Evolutionary conservation across 2,797 vertebrate genomes (phyloP), one percentile per base, ranked within the genome.

Genomic region (Danio albolineatus): DNA sequence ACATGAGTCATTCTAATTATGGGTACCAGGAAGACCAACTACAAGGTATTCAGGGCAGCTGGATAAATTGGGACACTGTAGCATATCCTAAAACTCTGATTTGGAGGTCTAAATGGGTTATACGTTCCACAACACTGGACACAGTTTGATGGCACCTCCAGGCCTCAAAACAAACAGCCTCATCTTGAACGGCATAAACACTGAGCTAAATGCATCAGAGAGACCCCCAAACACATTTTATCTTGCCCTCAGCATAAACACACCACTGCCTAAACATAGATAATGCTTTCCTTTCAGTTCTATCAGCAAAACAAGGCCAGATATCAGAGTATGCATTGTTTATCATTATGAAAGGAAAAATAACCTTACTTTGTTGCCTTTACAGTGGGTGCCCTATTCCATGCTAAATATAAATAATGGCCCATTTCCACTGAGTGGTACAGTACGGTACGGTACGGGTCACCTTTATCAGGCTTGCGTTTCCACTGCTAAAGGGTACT

Each of bases 401-500:
- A 54, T 12, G 10, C 16, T 57, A 21, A 67, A 76, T 67, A 57
- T 76, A 76, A 76, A 76, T 76, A n/a, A n/a, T n/a, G n/a, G n/a
- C n/a, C n/a, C n/a, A n/a, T n/a, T n/a, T n/a, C n/a, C n/a, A n/a
- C n/a, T n/a, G n/a, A n/a, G n/a, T n/a, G n/a, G n/a, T n/a, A n/a
- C n/a, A n/a, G n/a, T n/a, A n/a, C n/a, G n/a, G n/a, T n/a, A n/a
- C n/a, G n/a, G n/a, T n/a, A n/a, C n/a, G n/a, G n/a, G n/a, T n/a
- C n/a, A n/a, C n/a, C n/a, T n/a, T n/a, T n/a, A n/a, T n/a, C n/a
- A n/a, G n/a, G n/a, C n/a, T n/a, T n/a, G n/a, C n/a, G n/a, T n/a
- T n/a, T n/a, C n/a, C n/a, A n/a, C n/a, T n/a, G n/a, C n/a, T n/a
- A n/a, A n/a, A n/a, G n/a, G n/a, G n/a, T n/a, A n/a, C n/a, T n/a